Evolutionary conservation across 1,140 invertebrate species (phyloP), one percentile per base, ranked within the genome.

Genomic region (Triops cancriformis): DNA sequence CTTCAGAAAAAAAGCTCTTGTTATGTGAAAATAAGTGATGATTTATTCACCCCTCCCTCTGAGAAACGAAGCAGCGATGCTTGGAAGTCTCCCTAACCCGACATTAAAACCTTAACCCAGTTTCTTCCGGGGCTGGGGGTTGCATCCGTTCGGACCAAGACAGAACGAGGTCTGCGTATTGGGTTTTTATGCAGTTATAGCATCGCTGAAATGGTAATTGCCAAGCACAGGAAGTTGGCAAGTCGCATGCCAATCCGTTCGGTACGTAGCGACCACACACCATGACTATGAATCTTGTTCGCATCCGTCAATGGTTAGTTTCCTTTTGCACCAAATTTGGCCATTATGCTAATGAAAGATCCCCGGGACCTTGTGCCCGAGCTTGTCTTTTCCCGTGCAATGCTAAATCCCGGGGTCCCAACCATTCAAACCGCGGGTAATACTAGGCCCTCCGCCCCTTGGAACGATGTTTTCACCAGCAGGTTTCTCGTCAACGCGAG

Each of bases 31-130:
- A 64, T 23, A 23, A 23, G 14, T 23, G 14, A 23, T 64, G 51
- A 64, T 64, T 64, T 64, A 64, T 64, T 64, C 51, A 64, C 51
- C 51, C 51, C n/a, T 64, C 51, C 51, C 51, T 64, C 3, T 64
- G 23, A 6, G 23, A 64, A 64, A 23, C 51, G 18, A 37, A 64
- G 51, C 51, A 64, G 51, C 51, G 51, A 64, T 64, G 51, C 51
- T 64, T 9, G 14, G 14, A 7, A 18, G 10, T 18, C 14, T 6
- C 51, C 51, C 6, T 6, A 5, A 2, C 31, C 7, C 7, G 7
- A 37, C 31, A 7, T n/a, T 64, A 23, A 7, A 64, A 64, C 51
- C 51, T 64, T 64, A 64, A 64, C 51, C 51, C 23, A 64, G 51
- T 64, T 37, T 64, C 51, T 64, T 64, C 51, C 51, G 51, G 51